These are phyloP conservation scores for Saccostrea cuccullata DNA, from an alignment of 1,140 invertebrate genomes.

Conservation along the genomic window DNA sequence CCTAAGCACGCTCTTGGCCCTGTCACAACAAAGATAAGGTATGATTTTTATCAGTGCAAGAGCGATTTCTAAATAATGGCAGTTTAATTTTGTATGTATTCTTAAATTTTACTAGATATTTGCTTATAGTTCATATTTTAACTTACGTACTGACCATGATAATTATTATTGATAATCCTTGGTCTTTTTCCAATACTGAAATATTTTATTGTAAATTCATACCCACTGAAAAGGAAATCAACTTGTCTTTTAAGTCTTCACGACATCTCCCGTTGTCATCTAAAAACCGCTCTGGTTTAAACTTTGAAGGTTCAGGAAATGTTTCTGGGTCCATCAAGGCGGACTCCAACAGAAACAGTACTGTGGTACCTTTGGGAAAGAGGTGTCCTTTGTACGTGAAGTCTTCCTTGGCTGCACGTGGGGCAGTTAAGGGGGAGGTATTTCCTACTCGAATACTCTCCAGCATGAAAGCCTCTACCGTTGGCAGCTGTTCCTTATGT, in stretches of 20 bases:
- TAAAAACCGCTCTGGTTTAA: slow-evolving; percentile 58
- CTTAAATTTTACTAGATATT: too few species aligned
- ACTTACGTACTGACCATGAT: too few species aligned
- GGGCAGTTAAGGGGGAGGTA: slow-evolving; percentile 50
- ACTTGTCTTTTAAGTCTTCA: slow-evolving; percentile 43
- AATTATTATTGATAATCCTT: too few species aligned
- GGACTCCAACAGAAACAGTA: slow-evolving; percentile 66
- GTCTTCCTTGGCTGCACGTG: slow-evolving; percentile 43
- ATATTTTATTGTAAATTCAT: not conserved
- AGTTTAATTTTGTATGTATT: too few species aligned
- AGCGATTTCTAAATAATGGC: too few species aligned
- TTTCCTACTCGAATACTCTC: slow-evolving; percentile 75
- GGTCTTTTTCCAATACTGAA: not conserved
- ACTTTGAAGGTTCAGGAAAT: slow-evolving; percentile 49
- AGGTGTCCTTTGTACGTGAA: slow-evolving; percentile 47
- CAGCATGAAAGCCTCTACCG: slow-evolving; percentile 67
- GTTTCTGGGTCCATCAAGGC: slow-evolving; percentile 61
- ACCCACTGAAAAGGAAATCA: slow-evolving; percentile 53
- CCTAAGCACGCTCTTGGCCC: too few species aligned
- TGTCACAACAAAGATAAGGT: too few species aligned
- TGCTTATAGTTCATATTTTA: too few species aligned
- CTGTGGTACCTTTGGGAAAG: slow-evolving; percentile 52
- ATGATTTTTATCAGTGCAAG: too few species aligned
- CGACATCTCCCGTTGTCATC: slow-evolving; percentile 65
- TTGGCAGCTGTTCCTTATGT: slow-evolving; percentile 80